Conservation (phyloP, 2,888 invertebrate species). For the Altica lythri region DNA sequence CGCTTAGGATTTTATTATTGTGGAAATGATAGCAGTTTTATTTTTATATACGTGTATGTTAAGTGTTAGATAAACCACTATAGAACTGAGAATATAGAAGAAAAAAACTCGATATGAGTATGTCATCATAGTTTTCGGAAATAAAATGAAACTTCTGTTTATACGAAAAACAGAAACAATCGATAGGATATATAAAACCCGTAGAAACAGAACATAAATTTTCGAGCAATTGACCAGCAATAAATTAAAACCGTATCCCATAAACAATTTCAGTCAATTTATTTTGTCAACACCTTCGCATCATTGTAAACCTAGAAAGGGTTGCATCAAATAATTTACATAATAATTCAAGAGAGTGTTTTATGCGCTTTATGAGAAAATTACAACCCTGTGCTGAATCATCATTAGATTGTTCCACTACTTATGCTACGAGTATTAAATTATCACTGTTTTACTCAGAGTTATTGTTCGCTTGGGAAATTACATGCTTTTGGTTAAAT, state of each 20-base stretch:
- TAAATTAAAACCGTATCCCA: slow-evolving; percentile 19
- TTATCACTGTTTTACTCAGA: slow-evolving; percentile 5
- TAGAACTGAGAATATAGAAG: no score
- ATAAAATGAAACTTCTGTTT: no score
- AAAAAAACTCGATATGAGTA: no score
- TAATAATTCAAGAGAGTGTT: slow-evolving; percentile 40
- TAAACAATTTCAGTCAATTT: slow-evolving; percentile 37
- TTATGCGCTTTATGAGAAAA: slow-evolving; percentile 31
- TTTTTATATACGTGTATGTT: slow-evolving; percentile 31
- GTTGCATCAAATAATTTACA: slow-evolving; percentile 43
- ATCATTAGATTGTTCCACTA: slow-evolving; percentile 35
- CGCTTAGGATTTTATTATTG: slow-evolving; percentile 39
- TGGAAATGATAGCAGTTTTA: slow-evolving; percentile 40
- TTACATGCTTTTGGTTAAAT: not conserved
- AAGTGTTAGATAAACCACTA: not conserved
- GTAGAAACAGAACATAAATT: not conserved
- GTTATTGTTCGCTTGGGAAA: slow-evolving; percentile 1
- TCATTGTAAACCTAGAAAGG: slow-evolving; percentile 42
- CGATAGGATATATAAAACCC: no score
- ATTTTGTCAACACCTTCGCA: slow-evolving; percentile 41
- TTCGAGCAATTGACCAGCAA: slow-evolving; percentile 19
- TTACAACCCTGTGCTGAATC: slow-evolving; percentile 33
- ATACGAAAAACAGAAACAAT: no score
- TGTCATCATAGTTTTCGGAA: no score
- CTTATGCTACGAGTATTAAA: slow-evolving; percentile 27